Evolutionary conservation across 1,140 invertebrate species (phyloP).

Genomic region (Temnothorax nylanderi): DNA sequence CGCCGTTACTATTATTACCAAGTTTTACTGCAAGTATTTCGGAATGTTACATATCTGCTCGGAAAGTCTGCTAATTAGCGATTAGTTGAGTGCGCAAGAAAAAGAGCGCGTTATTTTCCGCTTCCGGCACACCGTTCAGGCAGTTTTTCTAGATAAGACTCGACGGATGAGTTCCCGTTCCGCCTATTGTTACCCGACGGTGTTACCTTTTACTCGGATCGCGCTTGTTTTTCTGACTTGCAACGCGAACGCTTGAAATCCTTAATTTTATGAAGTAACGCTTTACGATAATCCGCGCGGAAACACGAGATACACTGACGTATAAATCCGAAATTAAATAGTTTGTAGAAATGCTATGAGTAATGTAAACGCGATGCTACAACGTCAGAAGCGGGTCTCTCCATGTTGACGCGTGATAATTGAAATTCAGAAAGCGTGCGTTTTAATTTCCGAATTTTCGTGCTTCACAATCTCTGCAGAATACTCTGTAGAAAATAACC

Average conservation of each 20-base stretch:
- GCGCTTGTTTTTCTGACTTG: slow-evolving; percentile 28
- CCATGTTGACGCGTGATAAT: background rate
- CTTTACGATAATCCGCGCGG: background rate
- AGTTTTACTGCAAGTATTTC: slow-evolving; percentile 1
- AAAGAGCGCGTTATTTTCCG: slow-evolving; percentile 47
- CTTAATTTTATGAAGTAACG: slow-evolving; percentile 12
- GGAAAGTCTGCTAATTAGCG: slow-evolving; percentile 29
- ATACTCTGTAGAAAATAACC: background rate
- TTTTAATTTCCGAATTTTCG: background rate
- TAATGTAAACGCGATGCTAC: background rate
- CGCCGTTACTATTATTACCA: background rate
- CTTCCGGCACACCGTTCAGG: slow-evolving; percentile 18
- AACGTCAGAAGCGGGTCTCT: background rate
- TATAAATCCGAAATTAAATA: background rate
- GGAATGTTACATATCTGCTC: background rate
- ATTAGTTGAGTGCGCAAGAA: slow-evolving; percentile 42
- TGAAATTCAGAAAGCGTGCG: background rate
- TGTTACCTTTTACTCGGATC: slow-evolving; percentile 27
- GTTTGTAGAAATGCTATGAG: background rate
- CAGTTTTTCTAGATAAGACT: slow-evolving; percentile 54
- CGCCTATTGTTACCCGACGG: slow-evolving; percentile 41
- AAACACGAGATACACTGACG: background rate
- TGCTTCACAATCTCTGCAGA: background rate
- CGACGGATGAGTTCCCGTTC: slow-evolving; percentile 61
- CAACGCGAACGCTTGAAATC: slow-evolving; percentile 9